Percentiles rank a stretch among this genome's conserved stretches.
These are phyloP conservation scores for Drosophila nigricruria DNA, from an alignment of 2,888 invertebrate genomes.

Conservation along the genomic window DNA sequence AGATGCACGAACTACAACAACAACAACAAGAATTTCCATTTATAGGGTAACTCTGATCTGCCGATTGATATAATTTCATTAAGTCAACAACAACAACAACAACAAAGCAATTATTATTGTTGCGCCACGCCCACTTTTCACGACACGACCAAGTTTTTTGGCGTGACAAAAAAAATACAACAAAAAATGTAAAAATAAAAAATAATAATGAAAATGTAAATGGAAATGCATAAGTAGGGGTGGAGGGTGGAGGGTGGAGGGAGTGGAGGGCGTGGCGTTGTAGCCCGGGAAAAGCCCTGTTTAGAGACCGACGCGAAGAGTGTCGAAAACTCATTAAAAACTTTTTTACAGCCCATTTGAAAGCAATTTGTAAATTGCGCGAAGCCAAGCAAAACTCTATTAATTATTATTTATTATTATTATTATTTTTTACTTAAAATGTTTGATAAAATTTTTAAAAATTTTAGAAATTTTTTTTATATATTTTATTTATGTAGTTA, in stretches of 20 bases:
- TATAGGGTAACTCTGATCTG: constrained; percentile 33
- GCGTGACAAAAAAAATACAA: not conserved
- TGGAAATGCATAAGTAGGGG: constrained; percentile 61
- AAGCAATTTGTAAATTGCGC: constrained; percentile 85
- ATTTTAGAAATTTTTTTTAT: constrained; percentile 35
- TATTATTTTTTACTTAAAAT: not conserved
- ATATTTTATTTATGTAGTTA: constrained; percentile 34
- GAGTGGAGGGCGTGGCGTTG: not conserved
- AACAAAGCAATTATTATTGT: constrained; percentile 53
- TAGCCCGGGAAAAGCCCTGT: constrained; percentile 1
- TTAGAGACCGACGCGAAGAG: constrained; percentile 41
- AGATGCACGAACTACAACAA: constrained; percentile 36
- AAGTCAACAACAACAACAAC: constrained; percentile 24
- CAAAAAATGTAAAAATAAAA: constrained; percentile 49
- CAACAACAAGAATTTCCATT: constrained; percentile 15
- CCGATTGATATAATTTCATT: constrained; percentile 79
- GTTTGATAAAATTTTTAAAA: not conserved
- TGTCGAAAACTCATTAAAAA: constrained; percentile 85
- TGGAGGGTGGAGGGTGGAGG: constrained; percentile 6
- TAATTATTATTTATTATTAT: constrained; percentile 65
- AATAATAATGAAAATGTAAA: constrained; percentile 71
- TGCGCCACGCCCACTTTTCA: constrained; percentile 32
- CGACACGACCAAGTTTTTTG: constrained; percentile 24
- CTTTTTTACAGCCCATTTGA: constrained; percentile 85
- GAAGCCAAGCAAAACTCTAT: constrained; percentile 46